phyloP scores from a whole-genome alignment of 1,140 invertebrate genomes.

The Oscheius sp. region DNA sequence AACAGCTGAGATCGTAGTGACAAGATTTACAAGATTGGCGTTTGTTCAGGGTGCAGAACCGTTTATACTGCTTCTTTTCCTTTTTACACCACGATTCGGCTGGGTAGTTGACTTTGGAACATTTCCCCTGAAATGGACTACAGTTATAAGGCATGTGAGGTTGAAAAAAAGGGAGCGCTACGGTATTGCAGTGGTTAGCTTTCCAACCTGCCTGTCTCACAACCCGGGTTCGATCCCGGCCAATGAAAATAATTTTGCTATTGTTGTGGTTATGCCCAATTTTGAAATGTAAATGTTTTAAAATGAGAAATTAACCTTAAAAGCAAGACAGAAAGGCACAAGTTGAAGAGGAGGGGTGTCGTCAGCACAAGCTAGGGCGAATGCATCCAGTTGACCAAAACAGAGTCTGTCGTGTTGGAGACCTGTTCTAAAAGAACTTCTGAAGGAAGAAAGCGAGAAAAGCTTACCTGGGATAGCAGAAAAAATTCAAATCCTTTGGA shows the following conservation, averaged over 20 bases:
- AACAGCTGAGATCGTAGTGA: conserved; percentile 24
- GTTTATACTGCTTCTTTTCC: conserved; percentile 18
- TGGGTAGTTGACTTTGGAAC: conserved; percentile 21
- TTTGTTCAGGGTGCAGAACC: conserved; percentile 20
- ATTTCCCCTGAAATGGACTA: conserved; percentile 23
- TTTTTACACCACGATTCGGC: conserved; percentile 19
- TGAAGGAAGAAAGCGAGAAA: neutral
- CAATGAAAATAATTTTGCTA: neutral
- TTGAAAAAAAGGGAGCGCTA: no score
- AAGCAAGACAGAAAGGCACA: conserved; percentile 29
- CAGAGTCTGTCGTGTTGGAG: conserved; percentile 22
- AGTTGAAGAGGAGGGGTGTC: conserved; percentile 24
- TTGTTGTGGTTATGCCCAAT: neutral
- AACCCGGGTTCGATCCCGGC: no score
- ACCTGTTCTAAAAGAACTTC: neutral
- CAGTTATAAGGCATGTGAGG: no score
- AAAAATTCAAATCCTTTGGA: conserved; percentile 28
- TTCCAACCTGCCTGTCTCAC: no score
- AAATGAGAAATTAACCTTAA: conserved; percentile 28
- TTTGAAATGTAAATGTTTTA: no score
- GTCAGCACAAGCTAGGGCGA: conserved; percentile 31
- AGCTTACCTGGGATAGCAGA: conserved; percentile 28
- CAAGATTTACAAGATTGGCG: conserved; percentile 21
- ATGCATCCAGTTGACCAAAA: conserved; percentile 32
- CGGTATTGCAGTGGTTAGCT: no score